These are phyloP conservation scores for Oxystoma pomonae DNA, from an alignment of 2,888 invertebrate species.

Conservation along the genomic window DNA sequence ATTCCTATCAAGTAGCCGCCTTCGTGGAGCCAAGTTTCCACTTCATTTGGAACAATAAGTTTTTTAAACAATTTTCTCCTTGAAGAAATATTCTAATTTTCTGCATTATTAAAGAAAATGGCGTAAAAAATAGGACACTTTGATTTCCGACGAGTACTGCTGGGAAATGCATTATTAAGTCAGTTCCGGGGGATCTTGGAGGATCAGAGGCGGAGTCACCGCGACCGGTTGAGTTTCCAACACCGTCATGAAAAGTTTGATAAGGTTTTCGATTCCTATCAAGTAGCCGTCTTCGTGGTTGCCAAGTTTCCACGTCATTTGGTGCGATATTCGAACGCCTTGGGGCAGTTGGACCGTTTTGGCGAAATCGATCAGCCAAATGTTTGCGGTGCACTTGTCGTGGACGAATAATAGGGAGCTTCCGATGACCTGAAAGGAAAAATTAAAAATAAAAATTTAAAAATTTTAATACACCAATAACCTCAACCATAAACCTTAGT, in stretches of 20 bases:
- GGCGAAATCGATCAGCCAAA: slow-evolving; percentile 98
- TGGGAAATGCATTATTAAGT: no score
- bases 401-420: slow-evolving; percentile 94
- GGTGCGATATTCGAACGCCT: slow-evolving; percentile 71
- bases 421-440: slow-evolving; percentile 82
- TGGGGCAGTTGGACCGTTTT: slow-evolving; percentile 84
- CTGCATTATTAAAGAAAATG: not conserved
- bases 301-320: slow-evolving; percentile 85
- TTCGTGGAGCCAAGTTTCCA: slow-evolving; percentile 95
- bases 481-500: no score
- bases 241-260: slow-evolving; percentile 74
- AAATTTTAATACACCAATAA: no score
- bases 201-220: slow-evolving; percentile 38
- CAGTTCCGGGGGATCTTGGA: slow-evolving; percentile 37
- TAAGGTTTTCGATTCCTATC: slow-evolving; percentile 85
- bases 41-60: slow-evolving; percentile 74
- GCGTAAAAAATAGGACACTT: no score
- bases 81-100: not conserved
- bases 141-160: no score
- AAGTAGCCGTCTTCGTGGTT: slow-evolving; percentile 96
- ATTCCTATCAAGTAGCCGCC: slow-evolving; percentile 93
- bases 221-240: slow-evolving; percentile 46
- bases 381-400: slow-evolving; percentile 80
- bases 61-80: not conserved
- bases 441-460: no score